Percentiles rank a stretch among this genome's conserved stretches.
Evolutionary conservation across 2,888 invertebrate species (phyloP).

Genomic region (Caenorhabditis angaria): DNA sequence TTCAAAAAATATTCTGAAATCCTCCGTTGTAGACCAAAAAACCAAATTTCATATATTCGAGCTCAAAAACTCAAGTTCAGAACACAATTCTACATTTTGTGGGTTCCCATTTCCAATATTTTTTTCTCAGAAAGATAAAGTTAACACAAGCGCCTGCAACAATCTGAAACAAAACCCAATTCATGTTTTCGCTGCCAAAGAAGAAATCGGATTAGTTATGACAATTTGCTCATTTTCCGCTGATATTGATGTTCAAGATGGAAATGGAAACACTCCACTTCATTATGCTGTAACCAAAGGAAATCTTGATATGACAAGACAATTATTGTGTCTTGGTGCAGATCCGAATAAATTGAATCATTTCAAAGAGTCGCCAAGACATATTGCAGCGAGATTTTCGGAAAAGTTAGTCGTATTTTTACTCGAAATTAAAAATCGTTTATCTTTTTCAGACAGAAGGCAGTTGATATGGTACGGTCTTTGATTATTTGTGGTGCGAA

Average conservation of each 20-base stretch:
- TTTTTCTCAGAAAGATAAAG: constrained; percentile 51
- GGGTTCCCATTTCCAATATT: too few species aligned
- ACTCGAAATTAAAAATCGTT: too few species aligned
- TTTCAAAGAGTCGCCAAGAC: constrained; percentile 73
- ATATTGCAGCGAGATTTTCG: constrained; percentile 72
- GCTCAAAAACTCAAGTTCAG: too few species aligned
- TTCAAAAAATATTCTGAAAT: constrained; percentile 53
- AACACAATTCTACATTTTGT: too few species aligned
- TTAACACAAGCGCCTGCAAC: constrained; percentile 73
- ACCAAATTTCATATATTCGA: too few species aligned
- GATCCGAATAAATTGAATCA: constrained; percentile 73
- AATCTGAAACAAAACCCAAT: constrained; percentile 73
- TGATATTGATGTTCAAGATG: constrained; percentile 73
- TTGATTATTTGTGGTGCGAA: constrained; percentile 64
- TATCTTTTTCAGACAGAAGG: constrained; percentile 39
- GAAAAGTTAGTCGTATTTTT: constrained; percentile 62
- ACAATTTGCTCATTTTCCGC: constrained; percentile 43
- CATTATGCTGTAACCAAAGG: constrained; percentile 72
- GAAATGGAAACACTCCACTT: constrained; percentile 72
- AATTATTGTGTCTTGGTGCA: constrained; percentile 74
- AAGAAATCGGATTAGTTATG: constrained; percentile 58
- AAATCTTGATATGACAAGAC: constrained; percentile 72
- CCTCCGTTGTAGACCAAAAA: constrained; percentile 9
- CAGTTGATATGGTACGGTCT: constrained; percentile 41
- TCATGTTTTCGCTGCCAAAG: constrained; percentile 68